Conservation (phyloP, 2,888 invertebrate species). For the Hydroisotoma schaefferi region DNA sequence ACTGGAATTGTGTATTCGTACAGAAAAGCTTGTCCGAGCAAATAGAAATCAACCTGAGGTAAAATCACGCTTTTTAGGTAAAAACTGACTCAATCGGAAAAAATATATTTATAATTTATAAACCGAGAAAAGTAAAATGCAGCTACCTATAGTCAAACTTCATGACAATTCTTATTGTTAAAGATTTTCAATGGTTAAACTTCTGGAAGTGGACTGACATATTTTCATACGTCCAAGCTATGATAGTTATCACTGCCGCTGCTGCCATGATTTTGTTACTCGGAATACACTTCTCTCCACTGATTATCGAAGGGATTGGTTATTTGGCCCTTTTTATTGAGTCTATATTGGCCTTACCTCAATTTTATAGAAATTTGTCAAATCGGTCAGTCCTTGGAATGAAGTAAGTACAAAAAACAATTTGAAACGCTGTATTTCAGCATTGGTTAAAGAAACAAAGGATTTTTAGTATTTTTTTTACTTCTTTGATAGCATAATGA, state of each 20-base stretch:
- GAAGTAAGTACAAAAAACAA: constrained; percentile 23
- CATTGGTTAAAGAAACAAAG: too few relatives aligned
- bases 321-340: constrained; percentile 27
- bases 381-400: constrained; percentile 32
- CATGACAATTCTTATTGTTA: too few relatives aligned
- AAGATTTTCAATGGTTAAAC: constrained; percentile 25
- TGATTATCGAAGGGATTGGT: constrained; percentile 25
- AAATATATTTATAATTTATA: too few relatives aligned
- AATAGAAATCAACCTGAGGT: too few relatives aligned
- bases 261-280: constrained; percentile 10
- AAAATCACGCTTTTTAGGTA: too few relatives aligned
- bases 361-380: constrained; percentile 26
- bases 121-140: too few relatives aligned
- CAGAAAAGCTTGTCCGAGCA: constrained; percentile 10
- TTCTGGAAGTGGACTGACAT: constrained; percentile 42
- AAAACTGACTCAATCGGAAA: too few relatives aligned
- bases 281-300: neutral
- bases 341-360: constrained; percentile 24
- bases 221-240: constrained; percentile 31
- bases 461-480: constrained; percentile 5
- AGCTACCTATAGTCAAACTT: too few relatives aligned
- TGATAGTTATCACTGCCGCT: constrained; percentile 9
- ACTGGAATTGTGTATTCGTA: constrained; percentile 33
- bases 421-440: neutral
- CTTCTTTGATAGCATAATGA: constrained; percentile 15